phyloP scores from a whole-genome alignment of 2,888 invertebrate genomes.

The Crematogaster levior region DNA sequence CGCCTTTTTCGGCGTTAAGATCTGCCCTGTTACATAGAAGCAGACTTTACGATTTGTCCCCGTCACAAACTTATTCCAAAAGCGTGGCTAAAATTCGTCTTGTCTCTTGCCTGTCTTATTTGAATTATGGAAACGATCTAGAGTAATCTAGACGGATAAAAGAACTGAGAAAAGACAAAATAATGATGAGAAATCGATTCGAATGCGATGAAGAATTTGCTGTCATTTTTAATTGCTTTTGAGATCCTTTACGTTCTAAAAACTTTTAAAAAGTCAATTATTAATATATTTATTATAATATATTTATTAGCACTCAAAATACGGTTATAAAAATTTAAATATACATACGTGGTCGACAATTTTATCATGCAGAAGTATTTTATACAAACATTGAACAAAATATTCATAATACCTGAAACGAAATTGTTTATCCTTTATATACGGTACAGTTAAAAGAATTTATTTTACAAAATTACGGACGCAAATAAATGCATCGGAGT shows the following conservation, averaged over 20 bases:
- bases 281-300: neutral
- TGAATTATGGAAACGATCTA: neutral
- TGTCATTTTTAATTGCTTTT: neutral
- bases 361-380: neutral
- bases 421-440: neutral
- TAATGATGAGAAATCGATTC: conserved; percentile 5
- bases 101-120: conserved; percentile 32
- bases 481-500: neutral
- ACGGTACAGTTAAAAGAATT: neutral
- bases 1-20: conserved; percentile 32
- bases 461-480: conserved; percentile 17
- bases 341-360: neutral
- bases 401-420: neutral
- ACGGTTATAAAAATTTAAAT: neutral
- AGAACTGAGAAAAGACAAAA: conserved; percentile 6
- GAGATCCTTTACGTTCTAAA: neutral
- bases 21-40: neutral
- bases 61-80: neutral
- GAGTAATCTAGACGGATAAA: neutral
- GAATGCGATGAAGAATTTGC: neutral
- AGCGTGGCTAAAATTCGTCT: conserved; percentile 27
- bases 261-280: neutral
- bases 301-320: neutral
- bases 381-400: neutral
- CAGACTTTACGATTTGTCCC: conserved; percentile 45